Evolutionary conservation across 2,888 invertebrate species (phyloP).

Genomic region (Auanema freiburgensis): DNA sequence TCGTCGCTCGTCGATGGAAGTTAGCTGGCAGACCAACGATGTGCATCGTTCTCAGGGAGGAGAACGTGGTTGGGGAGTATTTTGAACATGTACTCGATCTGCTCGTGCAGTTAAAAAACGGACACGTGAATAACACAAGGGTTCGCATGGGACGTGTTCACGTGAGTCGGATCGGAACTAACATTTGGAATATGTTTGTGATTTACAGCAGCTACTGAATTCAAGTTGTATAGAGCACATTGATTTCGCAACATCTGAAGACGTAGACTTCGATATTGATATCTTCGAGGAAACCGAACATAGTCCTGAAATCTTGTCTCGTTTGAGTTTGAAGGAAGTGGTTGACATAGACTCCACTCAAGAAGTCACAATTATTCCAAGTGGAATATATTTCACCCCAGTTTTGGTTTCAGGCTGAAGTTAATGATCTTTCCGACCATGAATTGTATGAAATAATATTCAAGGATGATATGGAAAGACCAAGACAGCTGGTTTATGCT

Average conservation of each 20-base stretch:
- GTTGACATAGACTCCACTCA: conserved; percentile 34
- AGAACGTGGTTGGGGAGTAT: conserved; percentile 77
- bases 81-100: conserved; percentile 94
- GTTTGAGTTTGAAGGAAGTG: conserved; percentile 39
- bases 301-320: conserved; percentile 29
- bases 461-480: conserved; percentile 48
- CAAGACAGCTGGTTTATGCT: conserved; percentile 53
- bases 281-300: conserved; percentile 54
- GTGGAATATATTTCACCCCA: background rate
- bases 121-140: conserved; percentile 91
- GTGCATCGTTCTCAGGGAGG: conserved; percentile 88
- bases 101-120: conserved; percentile 93
- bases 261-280: conserved; percentile 64
- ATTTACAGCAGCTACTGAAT: conserved; percentile 86
- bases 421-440: conserved; percentile 36
- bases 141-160: conserved; percentile 82
- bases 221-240: conserved; percentile 98
- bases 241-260: conserved; percentile 78
- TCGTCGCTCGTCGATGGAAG: conserved; percentile 96
- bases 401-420: conserved; percentile 28
- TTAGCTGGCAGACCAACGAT: conserved; percentile 94
- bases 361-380: conserved; percentile 3
- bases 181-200: background rate
- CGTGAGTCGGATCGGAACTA: conserved; percentile 41
- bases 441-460: conserved; percentile 45